Evolutionary conservation across 2,113 vertebrate genomes (phyloP), one percentile per base, ranked within the genome.

Genomic region (Phycodurus eques): DNA sequence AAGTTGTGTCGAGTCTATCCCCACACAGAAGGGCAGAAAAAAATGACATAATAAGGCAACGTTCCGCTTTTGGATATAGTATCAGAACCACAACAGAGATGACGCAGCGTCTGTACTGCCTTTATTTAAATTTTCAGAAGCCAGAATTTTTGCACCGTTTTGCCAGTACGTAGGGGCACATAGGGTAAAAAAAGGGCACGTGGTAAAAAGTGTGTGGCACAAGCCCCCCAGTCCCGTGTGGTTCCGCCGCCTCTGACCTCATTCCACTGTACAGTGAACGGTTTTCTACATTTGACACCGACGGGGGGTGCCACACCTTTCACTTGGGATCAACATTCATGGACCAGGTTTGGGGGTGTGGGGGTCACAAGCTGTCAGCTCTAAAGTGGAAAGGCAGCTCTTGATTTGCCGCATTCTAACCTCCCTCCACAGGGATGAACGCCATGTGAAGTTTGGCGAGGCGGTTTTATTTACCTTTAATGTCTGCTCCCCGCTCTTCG

Each of bases 391-490:
- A 72, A 20, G 22, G 39, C 20, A 20, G 56, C 10, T 44, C 31
- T 49, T 75, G 42, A 82, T 76, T 64, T 0, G 5, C 43, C 65
- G 63, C 49, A 60, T 22, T 74, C 75, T 72, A 35, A 11, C 46
- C 12, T 42, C 8, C 19, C 27, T 71, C 73, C 64, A 8, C n/a
- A 57, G 69, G 73, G 68, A 53, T 65, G 65, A 35, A 67, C 43
- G 5, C 46, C 71, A 49, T 72, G 57, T 83, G 72, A 87, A 83
- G 81, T 80, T 74, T 65, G 46, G 35, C 62, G 6, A 68, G 49
- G 67, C 47, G 46, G 60, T 64, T 80, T 35, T 59, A 63, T 76
- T 83, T 83, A 87, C 86, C 84, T 85, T 86, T 35, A 51, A 53
- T 59, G 76, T 33, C 54, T 74, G n/a, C 7, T 14, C 22, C 19